These are phyloP conservation scores for Hemichromis elongatus DNA, from an alignment of 2,113 vertebrate genomes.

Conservation along the genomic window DNA sequence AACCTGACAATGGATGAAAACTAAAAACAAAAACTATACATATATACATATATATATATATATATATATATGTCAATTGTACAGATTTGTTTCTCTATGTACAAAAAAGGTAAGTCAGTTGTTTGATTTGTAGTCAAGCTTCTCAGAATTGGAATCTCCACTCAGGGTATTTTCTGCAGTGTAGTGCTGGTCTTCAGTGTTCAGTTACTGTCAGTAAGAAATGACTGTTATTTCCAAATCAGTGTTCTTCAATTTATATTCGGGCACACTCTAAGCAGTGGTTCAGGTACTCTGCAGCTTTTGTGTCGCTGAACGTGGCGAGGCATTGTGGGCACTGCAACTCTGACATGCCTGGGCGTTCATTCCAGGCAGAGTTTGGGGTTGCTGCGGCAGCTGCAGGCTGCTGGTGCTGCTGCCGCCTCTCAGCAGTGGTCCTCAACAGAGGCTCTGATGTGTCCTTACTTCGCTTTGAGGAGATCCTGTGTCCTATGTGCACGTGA, in stretches of 20 bases:
- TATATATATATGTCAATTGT: neutral
- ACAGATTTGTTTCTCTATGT: neutral
- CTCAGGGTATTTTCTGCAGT: constrained; percentile 14
- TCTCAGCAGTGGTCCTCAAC: constrained; percentile 53
- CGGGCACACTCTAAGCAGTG: constrained; percentile 82
- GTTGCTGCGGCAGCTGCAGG: constrained; percentile 14
- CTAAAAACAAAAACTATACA: neutral
- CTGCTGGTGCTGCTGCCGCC: constrained; percentile 37
- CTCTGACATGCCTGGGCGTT: constrained; percentile 67
- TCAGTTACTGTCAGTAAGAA: constrained; percentile 33
- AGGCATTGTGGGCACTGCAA: constrained; percentile 86
- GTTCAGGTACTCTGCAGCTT: constrained; percentile 77
- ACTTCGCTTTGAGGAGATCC: constrained; percentile 40
- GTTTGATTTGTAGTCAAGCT: constrained; percentile 24
- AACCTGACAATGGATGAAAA: neutral
- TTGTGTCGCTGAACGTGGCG: constrained; percentile 74
- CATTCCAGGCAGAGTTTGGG: neutral
- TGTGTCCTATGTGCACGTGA: constrained; percentile 62
- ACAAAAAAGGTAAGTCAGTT: constrained; percentile 16
- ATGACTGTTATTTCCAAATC: neutral
- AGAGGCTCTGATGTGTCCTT: constrained; percentile 48
- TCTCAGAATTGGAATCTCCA: constrained; percentile 17
- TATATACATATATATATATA: no score
- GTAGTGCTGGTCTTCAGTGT: constrained; percentile 65
- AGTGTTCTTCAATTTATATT: constrained; percentile 39